Conservation (phyloP, 1,140 invertebrate species). For the Callitettix versicolor region DNA sequence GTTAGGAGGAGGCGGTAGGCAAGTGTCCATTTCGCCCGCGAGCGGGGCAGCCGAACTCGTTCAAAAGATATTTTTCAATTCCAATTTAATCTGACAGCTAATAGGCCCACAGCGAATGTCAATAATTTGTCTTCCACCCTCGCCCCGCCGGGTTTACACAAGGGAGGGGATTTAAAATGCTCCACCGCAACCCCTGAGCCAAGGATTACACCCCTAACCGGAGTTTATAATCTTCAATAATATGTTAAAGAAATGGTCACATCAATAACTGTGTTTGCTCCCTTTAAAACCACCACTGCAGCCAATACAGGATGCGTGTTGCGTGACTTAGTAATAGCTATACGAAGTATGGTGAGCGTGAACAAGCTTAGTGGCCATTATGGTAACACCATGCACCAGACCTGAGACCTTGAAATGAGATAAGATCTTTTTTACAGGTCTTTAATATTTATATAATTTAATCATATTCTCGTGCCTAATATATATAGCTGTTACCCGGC, state of each 20-base stretch:
- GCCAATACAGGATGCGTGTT: too few species aligned
- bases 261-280: not conserved
- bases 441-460: too few species aligned
- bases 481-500: too few species aligned
- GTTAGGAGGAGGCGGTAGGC: too few species aligned
- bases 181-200: slow-evolving; percentile 3
- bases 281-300: too few species aligned
- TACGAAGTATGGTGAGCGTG: too few species aligned
- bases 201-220: slow-evolving; percentile 6
- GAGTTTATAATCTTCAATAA: slow-evolving; percentile 14
- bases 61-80: slow-evolving; percentile 27
- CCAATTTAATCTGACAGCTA: slow-evolving; percentile 31
- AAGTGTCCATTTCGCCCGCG: slow-evolving; percentile 6
- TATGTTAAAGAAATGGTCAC: slow-evolving; percentile 11
- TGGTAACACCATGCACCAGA: too few species aligned
- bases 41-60: slow-evolving; percentile 1
- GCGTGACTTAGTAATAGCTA: too few species aligned
- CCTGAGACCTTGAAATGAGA: too few species aligned
- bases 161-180: slow-evolving; percentile 20
- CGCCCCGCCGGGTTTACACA: slow-evolving; percentile 9
- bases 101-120: slow-evolving; percentile 26
- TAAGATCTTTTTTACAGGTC: too few species aligned
- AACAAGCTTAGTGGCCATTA: too few species aligned
- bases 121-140: slow-evolving; percentile 23
- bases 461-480: too few species aligned